Percentiles rank a stretch among this genome's conserved stretches.
phyloP scores from a whole-genome alignment of 2,888 invertebrate species.

The Mesoligia furuncula region DNA sequence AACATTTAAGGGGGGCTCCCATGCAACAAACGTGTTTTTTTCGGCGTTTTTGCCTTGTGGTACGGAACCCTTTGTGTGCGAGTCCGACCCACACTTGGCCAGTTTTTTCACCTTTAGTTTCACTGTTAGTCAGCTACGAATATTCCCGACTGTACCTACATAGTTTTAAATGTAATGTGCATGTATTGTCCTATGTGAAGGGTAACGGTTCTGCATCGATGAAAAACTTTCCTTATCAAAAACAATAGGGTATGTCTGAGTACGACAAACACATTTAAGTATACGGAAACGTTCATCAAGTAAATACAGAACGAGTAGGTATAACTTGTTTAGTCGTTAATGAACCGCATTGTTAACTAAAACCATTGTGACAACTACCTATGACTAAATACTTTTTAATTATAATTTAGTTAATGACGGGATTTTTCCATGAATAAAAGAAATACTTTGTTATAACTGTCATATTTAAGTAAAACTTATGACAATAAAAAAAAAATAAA shows the following conservation, averaged over 20 bases:
- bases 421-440: constrained; percentile 11
- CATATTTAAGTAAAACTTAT: neutral
- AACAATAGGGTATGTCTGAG: constrained; percentile 13
- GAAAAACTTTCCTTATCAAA: constrained; percentile 7
- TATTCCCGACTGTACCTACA: no score
- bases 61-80: no score
- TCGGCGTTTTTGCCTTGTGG: no score
- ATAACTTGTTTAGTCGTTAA: constrained; percentile 34
- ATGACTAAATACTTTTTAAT: constrained; percentile 52
- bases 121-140: no score
- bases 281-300: neutral
- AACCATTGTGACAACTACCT: neutral
- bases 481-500: neutral
- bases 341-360: constrained; percentile 22
- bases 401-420: constrained; percentile 17
- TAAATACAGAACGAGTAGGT: neutral
- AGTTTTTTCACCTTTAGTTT: no score
- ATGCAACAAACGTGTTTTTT: no score
- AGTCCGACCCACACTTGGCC: no score
- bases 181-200: neutral
- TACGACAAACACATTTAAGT: constrained; percentile 26
- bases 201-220: neutral
- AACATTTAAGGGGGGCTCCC: no score
- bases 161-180: no score
- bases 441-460: neutral